A percentile compares a stretch with the other conserved stretches of the same genome.
Evolutionary conservation across 23 tunicate genomes (phyloP).

Genomic region (Ciona savignyi): DNA sequence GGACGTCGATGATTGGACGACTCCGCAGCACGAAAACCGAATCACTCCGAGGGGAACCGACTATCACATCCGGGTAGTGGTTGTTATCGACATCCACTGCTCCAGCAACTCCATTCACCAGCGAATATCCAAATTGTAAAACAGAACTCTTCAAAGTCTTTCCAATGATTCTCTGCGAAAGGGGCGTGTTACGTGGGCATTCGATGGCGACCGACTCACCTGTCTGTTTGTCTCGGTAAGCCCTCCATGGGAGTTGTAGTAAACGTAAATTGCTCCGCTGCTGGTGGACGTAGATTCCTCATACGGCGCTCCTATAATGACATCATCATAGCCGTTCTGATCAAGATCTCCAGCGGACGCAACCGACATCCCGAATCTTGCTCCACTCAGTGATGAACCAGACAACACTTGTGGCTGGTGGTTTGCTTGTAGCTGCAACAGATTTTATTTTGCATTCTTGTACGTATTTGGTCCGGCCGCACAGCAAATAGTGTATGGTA

Average conservation of each 20-base stretch:
- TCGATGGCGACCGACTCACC: too few species aligned
- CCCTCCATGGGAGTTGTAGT: conserved; percentile 9
- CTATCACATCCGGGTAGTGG: conserved; percentile 11
- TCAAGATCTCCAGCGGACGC: conserved; percentile 26
- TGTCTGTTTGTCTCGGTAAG: conserved; percentile 14
- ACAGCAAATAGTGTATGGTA: too few species aligned
- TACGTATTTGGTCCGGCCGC: too few species aligned
- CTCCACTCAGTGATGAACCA: conserved; percentile 1
- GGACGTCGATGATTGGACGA: conserved; percentile 5
- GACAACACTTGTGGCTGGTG: neutral
- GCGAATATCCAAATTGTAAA: conserved; percentile 1
- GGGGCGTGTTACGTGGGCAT: too few species aligned
- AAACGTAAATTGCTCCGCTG: conserved; percentile 38
- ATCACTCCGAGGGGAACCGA: conserved; percentile 7
- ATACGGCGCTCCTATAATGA: conserved; percentile 23
- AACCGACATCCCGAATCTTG: conserved; percentile 22
- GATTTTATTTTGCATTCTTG: too few species aligned
- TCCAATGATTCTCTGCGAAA: conserved; percentile 1
- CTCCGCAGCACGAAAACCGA: neutral
- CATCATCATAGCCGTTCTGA: conserved; percentile 20
- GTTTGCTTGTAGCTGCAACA: too few species aligned
- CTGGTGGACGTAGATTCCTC: conserved; percentile 1
- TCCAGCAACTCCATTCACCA: neutral
- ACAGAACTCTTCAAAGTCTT: neutral
- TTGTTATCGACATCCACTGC: conserved; percentile 10